Conservation (phyloP, 2,113 vertebrate genomes). For the Pycnonotus jocosus region DNA sequence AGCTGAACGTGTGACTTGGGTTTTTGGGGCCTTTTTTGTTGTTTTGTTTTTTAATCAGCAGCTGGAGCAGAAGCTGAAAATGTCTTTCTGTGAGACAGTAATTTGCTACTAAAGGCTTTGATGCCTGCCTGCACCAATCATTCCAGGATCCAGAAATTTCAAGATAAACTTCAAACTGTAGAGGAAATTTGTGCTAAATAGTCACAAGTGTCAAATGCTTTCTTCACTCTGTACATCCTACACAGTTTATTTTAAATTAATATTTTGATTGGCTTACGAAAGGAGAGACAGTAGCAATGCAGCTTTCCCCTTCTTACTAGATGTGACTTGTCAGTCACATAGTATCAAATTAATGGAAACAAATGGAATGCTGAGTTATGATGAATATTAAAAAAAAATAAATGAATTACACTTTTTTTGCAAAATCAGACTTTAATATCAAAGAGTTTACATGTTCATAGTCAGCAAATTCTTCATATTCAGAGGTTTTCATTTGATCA, state of each 20-base stretch:
- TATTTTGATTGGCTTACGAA: slow-evolving; percentile 44
- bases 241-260: slow-evolving; percentile 2
- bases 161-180: slow-evolving; percentile 39
- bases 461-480: not conserved
- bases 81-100: slow-evolving; percentile 83
- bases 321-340: not conserved
- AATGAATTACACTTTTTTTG: slow-evolving; percentile 27
- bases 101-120: slow-evolving; percentile 81
- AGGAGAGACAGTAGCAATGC: slow-evolving; percentile 18
- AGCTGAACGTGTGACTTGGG: slow-evolving; percentile 79
- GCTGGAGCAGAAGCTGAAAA: slow-evolving; percentile 83
- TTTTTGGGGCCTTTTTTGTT: not conserved
- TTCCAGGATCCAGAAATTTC: slow-evolving; percentile 73
- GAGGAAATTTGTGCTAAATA: slow-evolving; percentile 18
- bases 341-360: not conserved
- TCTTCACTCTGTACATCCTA: not conserved
- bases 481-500: slow-evolving; percentile 39
- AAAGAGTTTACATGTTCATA: not conserved
- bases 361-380: not conserved
- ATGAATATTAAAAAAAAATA: not conserved
- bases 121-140: slow-evolving; percentile 78
- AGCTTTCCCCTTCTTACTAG: slow-evolving; percentile 1
- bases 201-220: slow-evolving; percentile 24
- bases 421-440: slow-evolving; percentile 16
- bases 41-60: slow-evolving; percentile 68